Evolutionary conservation across 35 echinoderm and acorn worm species (phyloP), one percentile per base, ranked within the genome.

Genomic region (Patiria miniata): DNA sequence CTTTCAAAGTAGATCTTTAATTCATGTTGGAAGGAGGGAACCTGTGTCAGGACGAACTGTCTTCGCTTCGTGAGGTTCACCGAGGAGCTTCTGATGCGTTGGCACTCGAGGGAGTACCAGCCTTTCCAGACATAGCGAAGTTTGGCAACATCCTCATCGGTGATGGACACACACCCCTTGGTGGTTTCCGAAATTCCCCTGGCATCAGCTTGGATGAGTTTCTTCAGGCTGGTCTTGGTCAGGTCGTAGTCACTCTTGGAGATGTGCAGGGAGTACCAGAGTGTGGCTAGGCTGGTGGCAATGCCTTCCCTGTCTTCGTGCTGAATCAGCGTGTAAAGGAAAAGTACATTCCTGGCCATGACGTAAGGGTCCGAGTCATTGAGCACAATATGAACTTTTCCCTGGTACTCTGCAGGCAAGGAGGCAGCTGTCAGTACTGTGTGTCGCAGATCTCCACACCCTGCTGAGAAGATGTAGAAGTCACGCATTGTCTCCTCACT

Each of bases 271-370:
- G 91, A 93, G 22, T 89, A 81, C 86, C 86, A 93, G 17, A 93
- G 84, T 5, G 86, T 82, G 5, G 81, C 68, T 10, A 93, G 51
- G 8, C 30, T 57, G 8, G 36, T 21, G 32, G 82, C 52, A 10
- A 84, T 8, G 57, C 38, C 51, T 37, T 8, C 22, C 4, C 10
- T 79, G 10, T 52, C 22, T 37, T 28, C 55, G 21, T 18, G 68
- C 34, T 29, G 39, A 42, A 77, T 39, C 78, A 95, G 77, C 84
- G 90, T 95, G 32, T 78, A 95, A 21, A 95, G 65, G 37, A 95
- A 83, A 5, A 95, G 61, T 15, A 91, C 84, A 44, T 95, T 95
- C 55, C 93, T 86, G 17, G 93, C 93, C 52, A 87, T 65, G 9
- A 77, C 51, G 65, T 82, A 90, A 39, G 85, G 88, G 28, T 91